These are phyloP conservation scores for Andrena haemorrhoa DNA, from an alignment of 2,888 invertebrate species.

Conservation along the genomic window DNA sequence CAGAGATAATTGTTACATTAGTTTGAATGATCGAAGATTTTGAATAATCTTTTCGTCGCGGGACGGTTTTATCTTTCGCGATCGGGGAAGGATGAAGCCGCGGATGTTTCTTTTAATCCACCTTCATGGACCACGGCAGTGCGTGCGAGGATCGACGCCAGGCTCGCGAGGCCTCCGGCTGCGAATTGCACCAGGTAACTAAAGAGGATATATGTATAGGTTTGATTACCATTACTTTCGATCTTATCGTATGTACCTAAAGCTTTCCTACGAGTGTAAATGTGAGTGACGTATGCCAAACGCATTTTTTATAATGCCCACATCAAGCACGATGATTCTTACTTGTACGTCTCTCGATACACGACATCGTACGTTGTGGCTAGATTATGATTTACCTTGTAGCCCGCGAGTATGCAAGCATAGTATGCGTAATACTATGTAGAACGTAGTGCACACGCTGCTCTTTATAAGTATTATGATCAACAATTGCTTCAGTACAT, in stretches of 20 bases:
- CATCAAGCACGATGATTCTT: conserved; percentile 40
- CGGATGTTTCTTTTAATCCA: conserved; percentile 29
- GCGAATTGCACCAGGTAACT: neutral
- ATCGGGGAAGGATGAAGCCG: conserved; percentile 5
- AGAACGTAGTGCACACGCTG: conserved; percentile 21
- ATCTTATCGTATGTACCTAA: conserved; percentile 33
- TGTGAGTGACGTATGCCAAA: conserved; percentile 49
- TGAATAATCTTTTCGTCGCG: conserved; percentile 15
- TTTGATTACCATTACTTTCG: conserved; percentile 52
- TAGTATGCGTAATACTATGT: conserved; percentile 30
- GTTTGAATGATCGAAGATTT: conserved; percentile 30
- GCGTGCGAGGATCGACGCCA: conserved; percentile 17
- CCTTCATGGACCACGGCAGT: conserved; percentile 18
- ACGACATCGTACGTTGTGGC: conserved; percentile 22
- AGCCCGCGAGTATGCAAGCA: conserved; percentile 9
- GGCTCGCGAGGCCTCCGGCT: neutral
- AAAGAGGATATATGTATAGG: conserved; percentile 8
- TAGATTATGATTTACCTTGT: conserved; percentile 46
- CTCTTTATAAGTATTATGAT: conserved; percentile 35
- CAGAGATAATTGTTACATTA: conserved; percentile 20
- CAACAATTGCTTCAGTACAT: conserved; percentile 30
- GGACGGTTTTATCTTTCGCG: conserved; percentile 20
- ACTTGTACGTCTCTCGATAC: conserved; percentile 31
- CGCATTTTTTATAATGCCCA: conserved; percentile 49
- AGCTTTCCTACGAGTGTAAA: conserved; percentile 45